Percentiles rank a stretch among this genome's conserved stretches.
Conservation (phyloP, 2,113 vertebrate genomes). For the Caracal caracal region DNA sequence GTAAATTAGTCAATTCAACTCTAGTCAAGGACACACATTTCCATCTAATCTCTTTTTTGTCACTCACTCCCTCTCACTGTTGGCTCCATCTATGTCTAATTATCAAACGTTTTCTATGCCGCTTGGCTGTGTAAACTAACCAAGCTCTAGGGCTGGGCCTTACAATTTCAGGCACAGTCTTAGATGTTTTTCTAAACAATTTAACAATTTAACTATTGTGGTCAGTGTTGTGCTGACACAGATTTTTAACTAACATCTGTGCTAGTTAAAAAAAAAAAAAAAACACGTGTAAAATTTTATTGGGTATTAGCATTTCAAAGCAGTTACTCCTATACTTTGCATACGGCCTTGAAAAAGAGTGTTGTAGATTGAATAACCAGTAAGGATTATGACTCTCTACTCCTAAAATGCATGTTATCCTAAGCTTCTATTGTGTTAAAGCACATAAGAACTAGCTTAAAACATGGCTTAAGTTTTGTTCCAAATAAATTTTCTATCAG, state of each 20-base stretch:
- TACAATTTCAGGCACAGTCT: background rate
- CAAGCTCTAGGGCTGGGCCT: background rate
- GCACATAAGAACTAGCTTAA: background rate
- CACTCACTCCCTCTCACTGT: background rate
- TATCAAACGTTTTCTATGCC: background rate
- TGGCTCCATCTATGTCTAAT: background rate
- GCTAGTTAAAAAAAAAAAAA: background rate
- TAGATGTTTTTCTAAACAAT: background rate
- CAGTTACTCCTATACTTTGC: background rate
- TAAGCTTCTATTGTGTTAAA: background rate
- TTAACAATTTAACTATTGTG: background rate
- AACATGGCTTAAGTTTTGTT: background rate
- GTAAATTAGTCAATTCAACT: background rate
- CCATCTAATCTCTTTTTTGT: background rate
- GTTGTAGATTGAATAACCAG: background rate
- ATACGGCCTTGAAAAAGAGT: background rate
- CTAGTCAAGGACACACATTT: background rate
- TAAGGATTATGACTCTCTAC: background rate
- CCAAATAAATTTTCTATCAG: background rate
- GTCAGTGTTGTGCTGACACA: background rate
- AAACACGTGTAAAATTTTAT: background rate
- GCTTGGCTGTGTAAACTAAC: background rate
- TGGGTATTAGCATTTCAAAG: background rate
- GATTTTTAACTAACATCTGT: background rate
- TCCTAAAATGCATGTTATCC: background rate